These are phyloP conservation scores for Dendroctonus ponderosae DNA, from an alignment of 1,140 invertebrate species.

Conservation along the genomic window DNA sequence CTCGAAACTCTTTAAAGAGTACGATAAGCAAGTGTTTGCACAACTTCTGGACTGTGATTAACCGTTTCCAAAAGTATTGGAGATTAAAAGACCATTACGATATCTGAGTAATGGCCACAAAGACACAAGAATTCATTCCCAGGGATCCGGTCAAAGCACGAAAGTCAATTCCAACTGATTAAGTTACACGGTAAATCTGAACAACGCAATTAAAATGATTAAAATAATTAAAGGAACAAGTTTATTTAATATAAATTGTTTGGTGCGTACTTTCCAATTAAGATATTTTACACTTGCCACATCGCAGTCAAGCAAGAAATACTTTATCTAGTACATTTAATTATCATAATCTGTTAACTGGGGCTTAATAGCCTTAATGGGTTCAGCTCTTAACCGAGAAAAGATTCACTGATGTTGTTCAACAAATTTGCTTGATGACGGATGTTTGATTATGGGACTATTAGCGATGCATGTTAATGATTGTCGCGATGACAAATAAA, in stretches of 20 bases:
- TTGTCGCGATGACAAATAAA: no score
- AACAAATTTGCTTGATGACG: no score
- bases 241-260: constrained; percentile 23
- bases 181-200: constrained; percentile 13
- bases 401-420: no score
- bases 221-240: constrained; percentile 20
- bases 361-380: constrained; percentile 22
- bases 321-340: constrained; percentile 14
- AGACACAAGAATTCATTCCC: not conserved
- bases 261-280: constrained; percentile 23
- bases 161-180: no score
- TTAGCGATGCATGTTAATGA: no score
- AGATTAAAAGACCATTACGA: not conserved
- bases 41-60: no score
- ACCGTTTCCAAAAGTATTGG: no score
- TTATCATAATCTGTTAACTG: constrained; percentile 28
- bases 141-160: no score
- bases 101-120: not conserved
- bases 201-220: constrained; percentile 11
- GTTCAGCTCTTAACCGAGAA: not conserved
- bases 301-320: constrained; percentile 16
- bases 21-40: no score
- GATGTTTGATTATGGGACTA: no score
- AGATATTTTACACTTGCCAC: constrained; percentile 22
- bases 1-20: no score